These are phyloP conservation scores for Pseudococcus viburni DNA, from an alignment of 2,888 invertebrate genomes.

Conservation along the genomic window DNA sequence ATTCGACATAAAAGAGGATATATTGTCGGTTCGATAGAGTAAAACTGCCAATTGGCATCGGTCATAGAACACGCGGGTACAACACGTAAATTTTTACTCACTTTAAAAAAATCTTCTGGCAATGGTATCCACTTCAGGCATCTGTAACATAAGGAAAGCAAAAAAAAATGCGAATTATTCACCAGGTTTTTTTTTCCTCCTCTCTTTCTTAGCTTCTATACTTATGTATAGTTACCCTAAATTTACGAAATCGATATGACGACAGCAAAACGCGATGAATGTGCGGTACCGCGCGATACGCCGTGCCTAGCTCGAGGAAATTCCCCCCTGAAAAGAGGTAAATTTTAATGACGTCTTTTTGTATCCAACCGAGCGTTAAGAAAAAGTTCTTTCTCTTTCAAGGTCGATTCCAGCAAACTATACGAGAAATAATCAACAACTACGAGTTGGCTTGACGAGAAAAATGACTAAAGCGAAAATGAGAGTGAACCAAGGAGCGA, in stretches of 20 bases:
- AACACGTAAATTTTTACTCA: neutral
- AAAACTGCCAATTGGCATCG: conserved; percentile 17
- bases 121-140: conserved; percentile 38
- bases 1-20: neutral
- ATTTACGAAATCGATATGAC: conserved; percentile 1
- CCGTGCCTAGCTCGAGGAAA: neutral
- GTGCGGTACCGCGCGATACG: no score
- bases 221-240: neutral
- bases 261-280: neutral
- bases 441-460: neutral
- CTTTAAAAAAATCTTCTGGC: conserved; percentile 43
- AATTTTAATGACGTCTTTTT: conserved; percentile 22
- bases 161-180: neutral
- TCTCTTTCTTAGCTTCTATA: neutral
- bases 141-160: neutral
- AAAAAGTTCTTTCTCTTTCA: conserved; percentile 5
- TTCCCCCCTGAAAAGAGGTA: neutral
- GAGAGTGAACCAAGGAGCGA: neutral
- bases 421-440: neutral
- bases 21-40: neutral
- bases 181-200: neutral
- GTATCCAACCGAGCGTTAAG: conserved; percentile 14
- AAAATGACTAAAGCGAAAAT: neutral
- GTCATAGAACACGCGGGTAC: neutral
- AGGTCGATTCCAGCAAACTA: neutral